Conservation (phyloP, 2,797 vertebrate species). For the Mastacembelus armatus region DNA sequence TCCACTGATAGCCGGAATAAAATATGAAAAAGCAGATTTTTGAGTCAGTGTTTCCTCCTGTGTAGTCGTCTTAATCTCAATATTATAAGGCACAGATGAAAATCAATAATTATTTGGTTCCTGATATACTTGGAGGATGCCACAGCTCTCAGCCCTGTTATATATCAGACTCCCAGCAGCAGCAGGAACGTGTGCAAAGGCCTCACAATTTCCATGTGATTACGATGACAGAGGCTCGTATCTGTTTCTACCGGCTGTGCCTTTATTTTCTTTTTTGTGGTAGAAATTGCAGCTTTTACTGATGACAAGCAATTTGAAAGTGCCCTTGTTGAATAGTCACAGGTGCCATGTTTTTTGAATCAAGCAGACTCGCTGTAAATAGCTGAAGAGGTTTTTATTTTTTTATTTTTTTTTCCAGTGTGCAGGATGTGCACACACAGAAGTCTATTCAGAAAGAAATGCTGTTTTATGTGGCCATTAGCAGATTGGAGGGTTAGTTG, state of each 20-base stretch:
- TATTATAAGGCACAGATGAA: conserved; percentile 53
- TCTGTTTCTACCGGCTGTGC: conserved; percentile 41
- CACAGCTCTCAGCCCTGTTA: background rate
- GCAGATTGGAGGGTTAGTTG: conserved; percentile 64
- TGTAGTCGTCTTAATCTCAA: conserved; percentile 54
- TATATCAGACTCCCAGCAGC: conserved; percentile 16
- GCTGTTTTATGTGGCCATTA: conserved; percentile 65
- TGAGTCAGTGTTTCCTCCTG: conserved; percentile 10
- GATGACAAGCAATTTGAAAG: conserved; percentile 60
- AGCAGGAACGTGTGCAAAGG: conserved; percentile 29
- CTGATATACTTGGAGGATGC: conserved; percentile 43
- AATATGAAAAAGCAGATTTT: conserved; percentile 41
- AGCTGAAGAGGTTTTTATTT: conserved; percentile 21
- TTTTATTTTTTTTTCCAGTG: conserved; percentile 7
- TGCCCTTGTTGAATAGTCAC: conserved; percentile 61
- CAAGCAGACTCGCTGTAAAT: conserved; percentile 38
- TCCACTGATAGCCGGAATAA: conserved; percentile 38
- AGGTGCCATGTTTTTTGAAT: conserved; percentile 68
- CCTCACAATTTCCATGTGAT: conserved; percentile 58
- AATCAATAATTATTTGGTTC: conserved; percentile 61
- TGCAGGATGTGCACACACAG: conserved; percentile 35
- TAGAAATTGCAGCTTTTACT: conserved; percentile 65
- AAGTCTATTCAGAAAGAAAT: conserved; percentile 43
- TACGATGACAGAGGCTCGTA: conserved; percentile 36
- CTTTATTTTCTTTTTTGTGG: conserved; percentile 33